Base-by-base conservation (phyloP, 2,888 invertebrate genomes). In the Miltochrista miniata region DNA sequence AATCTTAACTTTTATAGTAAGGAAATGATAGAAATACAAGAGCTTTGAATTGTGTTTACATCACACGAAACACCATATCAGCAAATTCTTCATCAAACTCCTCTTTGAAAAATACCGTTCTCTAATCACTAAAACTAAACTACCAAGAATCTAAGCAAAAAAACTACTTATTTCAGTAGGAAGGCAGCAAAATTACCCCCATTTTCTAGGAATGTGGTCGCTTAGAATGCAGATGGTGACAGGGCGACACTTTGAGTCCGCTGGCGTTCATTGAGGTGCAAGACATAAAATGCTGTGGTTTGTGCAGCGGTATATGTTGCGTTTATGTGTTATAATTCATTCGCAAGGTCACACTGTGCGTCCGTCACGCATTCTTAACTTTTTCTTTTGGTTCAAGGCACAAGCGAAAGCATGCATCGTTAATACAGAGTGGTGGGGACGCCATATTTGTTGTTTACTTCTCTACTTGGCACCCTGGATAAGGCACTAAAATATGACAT, bases 301-400 rank as follows among this genome's bases (percentile, higher is more conserved):
- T 47, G 56, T 57, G 47, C 60, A 67, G 54, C 68, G 62, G 60
- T 51, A 51, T 13, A 57, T 59, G 60, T 64, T 59, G 65, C 64
- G 60, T 50, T 41, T 50, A 54, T 65, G 63, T 68, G 61, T 62
- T 71, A 68, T 72, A 64, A 70, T 71, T 71, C 64, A 56, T 56
- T 48, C 47, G 64, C 77, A 80, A 79, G 78, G 79, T 79, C 81
- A 64, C 59, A 49, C 49, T 52, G 58, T 54, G 56, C 51, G 63
- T 61, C 61, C 70, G 76, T 81, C 82, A 80, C 74, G 79, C 81
- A 74, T 81, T 81, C 77, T 69, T 74, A 69, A 54, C 56, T 64
- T 71, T 74, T 55, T 59, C 46, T 45, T 37, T 38, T 54, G 72
- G 73, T 45, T 11, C 40, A 69, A 73, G 67, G 41, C 35, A 61